Base-by-base conservation (phyloP, 1,140 invertebrate genomes). In the Ostrea denselamellosa region DNA sequence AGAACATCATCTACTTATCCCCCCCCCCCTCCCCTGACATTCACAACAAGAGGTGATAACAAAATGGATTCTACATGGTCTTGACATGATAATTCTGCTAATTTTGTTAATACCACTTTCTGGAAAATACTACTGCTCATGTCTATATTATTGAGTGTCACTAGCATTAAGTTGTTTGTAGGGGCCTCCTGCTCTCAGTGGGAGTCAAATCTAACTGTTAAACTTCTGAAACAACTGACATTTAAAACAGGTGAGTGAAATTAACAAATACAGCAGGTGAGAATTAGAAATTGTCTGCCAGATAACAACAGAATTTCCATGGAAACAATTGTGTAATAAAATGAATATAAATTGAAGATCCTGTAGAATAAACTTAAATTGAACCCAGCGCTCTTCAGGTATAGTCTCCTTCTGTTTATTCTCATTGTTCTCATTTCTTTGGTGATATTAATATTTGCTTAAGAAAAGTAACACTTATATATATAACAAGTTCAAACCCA, bases 261-360 rank as follows among this genome's bases (percentile, higher is more conserved):
- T 77, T 8, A 28, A 71, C 53, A 85, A 44, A 22, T 51, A 65
- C 19, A 85, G 19, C 10, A 68, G 51, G 84, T 77, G 68, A 77
- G 9, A 77, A 77, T 77, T 77, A 77, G 22, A 10, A 77, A 12
- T 77, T 14, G 7, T 14, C 68, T 28, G 12, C 28, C 28, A 77
- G 28, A 28, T 28, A 77, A 0, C 25, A 14, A 77, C 22, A 28
- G 14, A 44, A 25, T 77, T 77, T 77, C 68, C 28, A 77, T 77
- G 68, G 68, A 28, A 77, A 77, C 68, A 28, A 3, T 77, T 77
- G 25, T 77, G 68, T 77, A 77, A 77, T 34, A 9, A 77, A 77
- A 34, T 77, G 68, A 28, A 14, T 77, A 77, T 77, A 77, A 77
- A 77, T 77, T 77, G 68, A 34, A 28, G 68, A 17, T 17, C 12